phyloP scores from a whole-genome alignment of 2,888 invertebrate species.

The Electrophaes corylata region DNA sequence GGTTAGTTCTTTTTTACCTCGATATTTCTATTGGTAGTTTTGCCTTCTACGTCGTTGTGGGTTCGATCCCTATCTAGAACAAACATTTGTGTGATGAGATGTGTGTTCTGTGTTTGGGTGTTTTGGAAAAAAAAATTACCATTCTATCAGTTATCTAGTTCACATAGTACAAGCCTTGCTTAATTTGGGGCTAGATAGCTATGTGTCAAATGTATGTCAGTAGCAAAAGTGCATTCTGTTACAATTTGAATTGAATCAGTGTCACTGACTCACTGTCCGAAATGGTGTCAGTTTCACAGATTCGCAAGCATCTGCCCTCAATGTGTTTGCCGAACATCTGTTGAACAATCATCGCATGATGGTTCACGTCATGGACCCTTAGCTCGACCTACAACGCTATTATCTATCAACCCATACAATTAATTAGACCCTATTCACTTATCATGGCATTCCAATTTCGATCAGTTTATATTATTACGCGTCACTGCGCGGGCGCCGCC shows the following conservation, averaged over 20 bases:
- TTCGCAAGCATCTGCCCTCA: slow-evolving; percentile 70
- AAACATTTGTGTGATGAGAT: too few relatives aligned
- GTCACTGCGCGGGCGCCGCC: slow-evolving; percentile 51
- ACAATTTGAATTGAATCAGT: slow-evolving; percentile 50
- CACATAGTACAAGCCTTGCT: too few relatives aligned
- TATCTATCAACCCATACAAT: slow-evolving; percentile 65
- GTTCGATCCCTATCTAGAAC: too few relatives aligned
- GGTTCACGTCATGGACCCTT: slow-evolving; percentile 48
- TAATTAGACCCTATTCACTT: slow-evolving; percentile 80
- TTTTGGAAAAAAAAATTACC: too few relatives aligned
- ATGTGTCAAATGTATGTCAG: too few relatives aligned
- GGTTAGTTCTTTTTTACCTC: slow-evolving; percentile 17
- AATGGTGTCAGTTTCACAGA: slow-evolving; percentile 54
- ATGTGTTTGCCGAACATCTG: slow-evolving; percentile 72
- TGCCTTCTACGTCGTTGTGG: too few relatives aligned
- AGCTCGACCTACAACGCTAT: slow-evolving; percentile 63
- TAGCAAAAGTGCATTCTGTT: slow-evolving; percentile 40
- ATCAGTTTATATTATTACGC: slow-evolving; percentile 71
- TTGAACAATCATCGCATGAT: slow-evolving; percentile 51
- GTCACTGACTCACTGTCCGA: slow-evolving; percentile 53
- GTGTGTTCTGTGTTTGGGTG: too few relatives aligned
- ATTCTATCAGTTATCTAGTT: too few relatives aligned
- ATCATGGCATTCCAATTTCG: slow-evolving; percentile 69
- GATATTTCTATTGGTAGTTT: slow-evolving; percentile 27
- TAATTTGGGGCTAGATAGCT: too few relatives aligned